These are phyloP conservation scores for Tautogolabrus adspersus DNA, from an alignment of 2,113 vertebrate genomes.

Conservation along the genomic window DNA sequence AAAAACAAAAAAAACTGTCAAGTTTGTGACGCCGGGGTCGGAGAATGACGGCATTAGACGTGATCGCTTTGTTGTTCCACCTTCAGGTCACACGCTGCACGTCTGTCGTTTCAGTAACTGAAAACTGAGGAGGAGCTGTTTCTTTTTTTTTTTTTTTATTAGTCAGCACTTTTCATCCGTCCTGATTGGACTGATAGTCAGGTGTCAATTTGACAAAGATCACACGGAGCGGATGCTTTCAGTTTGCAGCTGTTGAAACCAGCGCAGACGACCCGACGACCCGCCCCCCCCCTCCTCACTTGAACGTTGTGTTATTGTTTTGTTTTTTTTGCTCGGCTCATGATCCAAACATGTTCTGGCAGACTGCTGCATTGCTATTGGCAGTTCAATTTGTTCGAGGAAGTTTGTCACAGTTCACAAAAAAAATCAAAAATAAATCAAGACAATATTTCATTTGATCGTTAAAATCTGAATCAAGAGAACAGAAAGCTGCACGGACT, in stretches of 20 bases:
- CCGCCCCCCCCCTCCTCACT: background rate
- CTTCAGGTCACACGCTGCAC: conserved; percentile 45
- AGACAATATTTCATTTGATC: conserved; percentile 72
- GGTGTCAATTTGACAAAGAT: conserved; percentile 18
- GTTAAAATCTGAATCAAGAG: conserved; percentile 66
- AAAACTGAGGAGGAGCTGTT: conserved; percentile 38
- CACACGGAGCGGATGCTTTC: conserved; percentile 35
- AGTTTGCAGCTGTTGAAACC: conserved; percentile 76
- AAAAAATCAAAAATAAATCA: conserved; percentile 59
- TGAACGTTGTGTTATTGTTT: conserved; percentile 15
- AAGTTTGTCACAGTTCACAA: conserved; percentile 78
- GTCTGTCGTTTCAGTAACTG: conserved; percentile 69
- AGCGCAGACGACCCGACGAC: conserved; percentile 12
- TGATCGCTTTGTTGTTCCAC: conserved; percentile 28
- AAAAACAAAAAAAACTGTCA: conserved; percentile 63
- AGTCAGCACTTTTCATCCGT: conserved; percentile 39
- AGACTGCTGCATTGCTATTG: conserved; percentile 75
- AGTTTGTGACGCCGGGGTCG: conserved; percentile 38
- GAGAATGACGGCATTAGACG: conserved; percentile 41
- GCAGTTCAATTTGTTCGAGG: conserved; percentile 83
- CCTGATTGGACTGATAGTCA: conserved; percentile 40
- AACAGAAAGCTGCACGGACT: conserved; percentile 68
- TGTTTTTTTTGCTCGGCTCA: conserved; percentile 57
- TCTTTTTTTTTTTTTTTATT: conserved; percentile 16
- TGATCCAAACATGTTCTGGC: conserved; percentile 61